Conservation (phyloP, 2,888 invertebrate genomes). For the Caenorhabditis becei region DNA sequence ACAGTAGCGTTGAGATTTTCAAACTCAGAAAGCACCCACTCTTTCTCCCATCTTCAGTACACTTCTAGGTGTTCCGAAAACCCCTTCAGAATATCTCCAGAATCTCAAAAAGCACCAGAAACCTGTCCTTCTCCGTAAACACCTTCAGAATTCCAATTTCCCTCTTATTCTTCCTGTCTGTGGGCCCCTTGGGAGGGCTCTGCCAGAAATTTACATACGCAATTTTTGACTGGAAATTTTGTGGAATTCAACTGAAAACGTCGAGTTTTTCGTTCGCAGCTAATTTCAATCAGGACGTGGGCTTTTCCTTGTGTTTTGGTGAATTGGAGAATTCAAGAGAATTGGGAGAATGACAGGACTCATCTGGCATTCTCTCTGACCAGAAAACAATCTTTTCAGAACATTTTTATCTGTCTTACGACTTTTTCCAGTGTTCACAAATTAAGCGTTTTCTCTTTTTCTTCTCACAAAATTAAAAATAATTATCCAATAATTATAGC, state of each 20-base stretch:
- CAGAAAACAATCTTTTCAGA: background rate
- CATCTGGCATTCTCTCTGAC: background rate
- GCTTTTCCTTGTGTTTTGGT: background rate
- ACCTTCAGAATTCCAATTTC: slow-evolving; percentile 1
- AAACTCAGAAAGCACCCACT: background rate
- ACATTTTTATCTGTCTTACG: background rate
- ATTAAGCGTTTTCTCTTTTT: no score
- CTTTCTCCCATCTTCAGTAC: no score
- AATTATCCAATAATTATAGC: no score
- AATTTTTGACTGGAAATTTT: slow-evolving; percentile 1
- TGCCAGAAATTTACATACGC: background rate
- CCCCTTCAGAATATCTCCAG: background rate
- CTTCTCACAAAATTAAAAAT: no score
- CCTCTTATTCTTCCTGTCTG: slow-evolving; percentile 2
- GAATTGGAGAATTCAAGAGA: background rate
- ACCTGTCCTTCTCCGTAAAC: background rate
- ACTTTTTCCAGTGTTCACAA: background rate
- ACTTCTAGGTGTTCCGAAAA: no score
- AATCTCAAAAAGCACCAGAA: background rate
- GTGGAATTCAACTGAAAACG: background rate
- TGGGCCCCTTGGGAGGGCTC: background rate
- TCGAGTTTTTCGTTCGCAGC: no score
- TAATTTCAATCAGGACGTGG: background rate
- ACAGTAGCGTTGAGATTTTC: no score
- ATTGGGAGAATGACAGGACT: background rate